Percentiles rank a stretch among this genome's conserved stretches.
Evolutionary conservation across 2,888 invertebrate species (phyloP).

Genomic region (Andrena camellia): DNA sequence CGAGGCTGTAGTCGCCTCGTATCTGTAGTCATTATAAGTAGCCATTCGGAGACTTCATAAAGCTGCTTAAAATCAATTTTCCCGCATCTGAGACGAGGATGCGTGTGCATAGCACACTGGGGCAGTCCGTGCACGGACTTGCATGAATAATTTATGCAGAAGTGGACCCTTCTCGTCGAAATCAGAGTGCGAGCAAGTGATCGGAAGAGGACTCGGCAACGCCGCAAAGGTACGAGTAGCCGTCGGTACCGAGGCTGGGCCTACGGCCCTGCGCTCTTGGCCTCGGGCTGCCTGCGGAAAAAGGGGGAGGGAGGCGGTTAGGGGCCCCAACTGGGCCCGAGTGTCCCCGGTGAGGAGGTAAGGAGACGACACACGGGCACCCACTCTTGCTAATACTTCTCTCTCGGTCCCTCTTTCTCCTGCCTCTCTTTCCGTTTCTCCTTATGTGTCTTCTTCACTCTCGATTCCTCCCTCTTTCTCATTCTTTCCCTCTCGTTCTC

Average conservation of each 20-base stretch:
- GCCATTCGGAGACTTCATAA: background rate
- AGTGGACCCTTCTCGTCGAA: slow-evolving; percentile 64
- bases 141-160: slow-evolving; percentile 79
- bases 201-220: slow-evolving; percentile 77
- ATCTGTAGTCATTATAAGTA: background rate
- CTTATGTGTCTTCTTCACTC: slow-evolving; percentile 25
- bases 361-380: slow-evolving; percentile 74
- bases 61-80: slow-evolving; percentile 33
- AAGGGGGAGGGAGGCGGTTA: slow-evolving; percentile 62
- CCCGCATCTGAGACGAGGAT: slow-evolving; percentile 17
- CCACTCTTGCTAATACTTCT: slow-evolving; percentile 67
- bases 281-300: slow-evolving; percentile 75
- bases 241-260: slow-evolving; percentile 69
- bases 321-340: slow-evolving; percentile 62
- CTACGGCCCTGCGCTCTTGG: slow-evolving; percentile 79
- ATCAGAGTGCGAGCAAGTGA: slow-evolving; percentile 60
- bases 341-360: slow-evolving; percentile 57
- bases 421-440: slow-evolving; percentile 43
- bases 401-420: slow-evolving; percentile 34
- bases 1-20: background rate
- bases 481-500: slow-evolving; percentile 10
- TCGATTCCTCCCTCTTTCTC: slow-evolving; percentile 27
- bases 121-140: slow-evolving; percentile 19
- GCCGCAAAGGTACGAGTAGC: slow-evolving; percentile 75
- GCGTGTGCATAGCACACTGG: slow-evolving; percentile 16